Conservation (phyloP, 2,113 vertebrate genomes). For the Sceloporus undulatus region DNA sequence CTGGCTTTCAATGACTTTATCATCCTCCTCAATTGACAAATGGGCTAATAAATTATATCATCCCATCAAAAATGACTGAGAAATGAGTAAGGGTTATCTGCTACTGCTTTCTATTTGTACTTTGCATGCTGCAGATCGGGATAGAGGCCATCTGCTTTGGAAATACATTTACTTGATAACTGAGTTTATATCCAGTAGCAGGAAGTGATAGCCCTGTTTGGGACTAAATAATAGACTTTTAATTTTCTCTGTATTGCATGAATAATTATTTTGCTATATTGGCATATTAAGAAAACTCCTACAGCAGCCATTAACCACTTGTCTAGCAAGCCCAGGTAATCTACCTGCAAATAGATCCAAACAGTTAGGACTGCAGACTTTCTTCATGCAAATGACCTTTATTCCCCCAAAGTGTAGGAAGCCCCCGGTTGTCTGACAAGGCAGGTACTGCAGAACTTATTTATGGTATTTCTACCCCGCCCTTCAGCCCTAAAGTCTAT, state of each 20-base stretch:
- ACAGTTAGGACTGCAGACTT: neutral
- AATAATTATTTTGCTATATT: conserved; percentile 29
- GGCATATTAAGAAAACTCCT: neutral
- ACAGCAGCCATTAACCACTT: neutral
- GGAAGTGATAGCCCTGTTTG: conserved; percentile 1
- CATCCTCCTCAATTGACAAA: conserved; percentile 34
- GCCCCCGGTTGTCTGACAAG: no score
- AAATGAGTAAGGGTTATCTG: conserved; percentile 51
- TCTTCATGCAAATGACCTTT: neutral
- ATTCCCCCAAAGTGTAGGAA: neutral
- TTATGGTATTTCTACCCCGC: no score
- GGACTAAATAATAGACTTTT: conserved; percentile 15
- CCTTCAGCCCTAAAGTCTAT: no score
- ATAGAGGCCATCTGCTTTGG: neutral
- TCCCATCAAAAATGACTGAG: conserved; percentile 22
- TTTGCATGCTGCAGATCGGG: conserved; percentile 48
- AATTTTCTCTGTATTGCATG: conserved; percentile 17
- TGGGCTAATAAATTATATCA: accelerated
- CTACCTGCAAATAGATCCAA: no score
- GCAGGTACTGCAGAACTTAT: no score
- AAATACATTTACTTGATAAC: neutral
- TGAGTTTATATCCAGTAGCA: conserved; percentile 26
- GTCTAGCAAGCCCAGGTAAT: neutral
- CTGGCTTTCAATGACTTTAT: conserved; percentile 66
- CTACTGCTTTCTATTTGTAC: conserved; percentile 41